These are phyloP conservation scores for Sinonovacula constricta DNA, from an alignment of 1,140 invertebrate species.

Conservation along the genomic window DNA sequence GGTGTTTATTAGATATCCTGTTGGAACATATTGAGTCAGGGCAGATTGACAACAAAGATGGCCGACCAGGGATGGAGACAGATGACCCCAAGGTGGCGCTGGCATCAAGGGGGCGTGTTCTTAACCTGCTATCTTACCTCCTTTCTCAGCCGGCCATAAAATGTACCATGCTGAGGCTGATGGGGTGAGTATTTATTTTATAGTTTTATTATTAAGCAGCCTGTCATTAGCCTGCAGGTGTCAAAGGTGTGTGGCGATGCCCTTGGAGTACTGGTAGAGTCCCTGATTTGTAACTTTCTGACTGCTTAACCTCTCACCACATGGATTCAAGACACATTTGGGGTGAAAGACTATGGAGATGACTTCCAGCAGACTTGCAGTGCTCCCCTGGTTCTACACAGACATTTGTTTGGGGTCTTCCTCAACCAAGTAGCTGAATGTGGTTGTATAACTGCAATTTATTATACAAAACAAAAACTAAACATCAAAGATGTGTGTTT, in stretches of 20 bases:
- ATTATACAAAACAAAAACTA: too few relatives aligned
- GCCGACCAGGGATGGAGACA: constrained; percentile 42
- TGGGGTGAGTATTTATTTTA: constrained; percentile 62
- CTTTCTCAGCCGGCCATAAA: constrained; percentile 80
- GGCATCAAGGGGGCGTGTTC: constrained; percentile 75
- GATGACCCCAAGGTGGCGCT: constrained; percentile 54
- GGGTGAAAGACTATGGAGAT: too few relatives aligned
- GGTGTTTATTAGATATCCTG: constrained; percentile 70
- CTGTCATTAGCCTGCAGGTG: not conserved
- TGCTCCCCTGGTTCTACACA: too few relatives aligned
- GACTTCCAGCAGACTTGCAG: too few relatives aligned
- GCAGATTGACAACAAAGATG: constrained; percentile 51
- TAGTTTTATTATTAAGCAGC: not conserved
- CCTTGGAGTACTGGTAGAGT: too few relatives aligned
- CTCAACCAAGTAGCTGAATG: too few relatives aligned
- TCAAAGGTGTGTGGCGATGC: not conserved
- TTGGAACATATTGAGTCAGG: constrained; percentile 76
- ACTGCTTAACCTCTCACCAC: too few relatives aligned
- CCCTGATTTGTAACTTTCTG: too few relatives aligned
- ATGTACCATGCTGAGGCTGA: constrained; percentile 75
- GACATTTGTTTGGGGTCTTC: too few relatives aligned
- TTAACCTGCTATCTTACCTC: constrained; percentile 90
- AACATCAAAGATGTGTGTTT: too few relatives aligned
- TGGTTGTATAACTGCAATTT: too few relatives aligned
- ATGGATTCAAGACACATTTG: too few relatives aligned